Base-by-base conservation (phyloP, 37 sponge, comb jelly and placozoan species). In the Amphimedon queenslandica region DNA sequence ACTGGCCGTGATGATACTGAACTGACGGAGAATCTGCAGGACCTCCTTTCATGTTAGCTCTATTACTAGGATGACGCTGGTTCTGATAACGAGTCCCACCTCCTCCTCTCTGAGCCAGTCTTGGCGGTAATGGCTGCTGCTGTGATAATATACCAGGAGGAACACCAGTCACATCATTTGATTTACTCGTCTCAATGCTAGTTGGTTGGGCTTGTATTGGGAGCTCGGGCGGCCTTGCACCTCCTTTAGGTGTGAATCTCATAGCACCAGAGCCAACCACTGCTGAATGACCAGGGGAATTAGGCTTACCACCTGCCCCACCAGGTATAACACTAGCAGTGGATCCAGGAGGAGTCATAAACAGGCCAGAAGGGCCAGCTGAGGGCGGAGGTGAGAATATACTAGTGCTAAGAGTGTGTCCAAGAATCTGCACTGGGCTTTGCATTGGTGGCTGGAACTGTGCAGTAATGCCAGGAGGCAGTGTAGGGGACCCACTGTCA, bases 21-120 rank as follows among this genome's bases (percentile, higher is more conserved):
- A n/a, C n/a, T 25, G 58, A 29, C 33, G 70, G 56, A 51, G 65
- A 72, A 36, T 40, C 66, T 13, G 13, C 51, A 25, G 21, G 61
- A 11, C 37, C 36, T 18, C 55, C 65, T 23, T 60, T 72, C 23
- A 53, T 66, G 13, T 63, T 18, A 3, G 36, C 28, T 47, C 86
- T 70, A 40, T 90, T 90, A 39, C 82, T 35, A 18, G 91, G 91
- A 55, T 90, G 91, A 16, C 91, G 73, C 51, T 90, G 91, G 35
- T 90, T 84, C 75, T 90, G 91, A 65, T 90, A 90, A 43, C 91
- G 73, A 30, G 3, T 31, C 37, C 64, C 30, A 16, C 40, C 36
- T 25, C 57, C 42, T 34, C 40, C 51, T 32, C 41, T 25, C n/a
- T 40, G 71, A 27, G 24, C 51, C 24, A 70, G 30, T 13, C 71